Base-by-base conservation (phyloP, 2,797 vertebrate genomes). In the Cossypha polioptera region DNA sequence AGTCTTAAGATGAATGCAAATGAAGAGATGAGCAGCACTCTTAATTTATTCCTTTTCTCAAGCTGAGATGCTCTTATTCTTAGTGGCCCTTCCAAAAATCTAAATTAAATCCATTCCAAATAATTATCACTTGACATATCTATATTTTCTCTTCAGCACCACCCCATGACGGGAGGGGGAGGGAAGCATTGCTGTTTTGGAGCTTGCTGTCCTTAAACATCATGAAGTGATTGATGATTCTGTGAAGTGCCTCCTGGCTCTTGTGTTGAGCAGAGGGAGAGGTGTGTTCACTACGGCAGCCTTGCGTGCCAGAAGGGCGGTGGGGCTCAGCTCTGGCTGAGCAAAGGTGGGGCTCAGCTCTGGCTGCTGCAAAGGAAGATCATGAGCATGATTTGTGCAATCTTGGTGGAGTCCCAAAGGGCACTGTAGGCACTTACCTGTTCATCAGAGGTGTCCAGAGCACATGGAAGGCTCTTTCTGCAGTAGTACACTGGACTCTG, bases 401-500 rank as follows among this genome's bases (percentile, higher is more conserved):
- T 81, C 69, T 55, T 33, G 26, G 4, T 75, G 51, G 65, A 78
- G 43, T 86, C 47, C 13, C 33, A 33, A 16, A 59, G 25, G 36
- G 24, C 0, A 0, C 31, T 72, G 42, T 22, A 19, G 61, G 24
- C 17, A 11, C 26, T n/a, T 45, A 26, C 8, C 16, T 72, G 47
- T 86, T 68, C 29, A 16, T 69, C 42, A 73, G n/a, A 59, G 42
- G 33, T 81, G 43, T 62, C 31, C 0, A 5, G 35, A 86, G 69
- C 40, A 33, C 43, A 13, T 0, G 0, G 63, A 72, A 68, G 29
- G 17, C 73, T 93, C n/a, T 10, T 0, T 66, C 38, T 73, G 45
- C 45, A 31, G 11, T 57, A 40, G 14, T 47, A 48, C 9, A 16
- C 31, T 5, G 1, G 0, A 2, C 36, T 47, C 69, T 28, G 31